These are phyloP conservation scores for Conchocele bisecta DNA, from an alignment of 2,888 invertebrate genomes.

Conservation along the genomic window DNA sequence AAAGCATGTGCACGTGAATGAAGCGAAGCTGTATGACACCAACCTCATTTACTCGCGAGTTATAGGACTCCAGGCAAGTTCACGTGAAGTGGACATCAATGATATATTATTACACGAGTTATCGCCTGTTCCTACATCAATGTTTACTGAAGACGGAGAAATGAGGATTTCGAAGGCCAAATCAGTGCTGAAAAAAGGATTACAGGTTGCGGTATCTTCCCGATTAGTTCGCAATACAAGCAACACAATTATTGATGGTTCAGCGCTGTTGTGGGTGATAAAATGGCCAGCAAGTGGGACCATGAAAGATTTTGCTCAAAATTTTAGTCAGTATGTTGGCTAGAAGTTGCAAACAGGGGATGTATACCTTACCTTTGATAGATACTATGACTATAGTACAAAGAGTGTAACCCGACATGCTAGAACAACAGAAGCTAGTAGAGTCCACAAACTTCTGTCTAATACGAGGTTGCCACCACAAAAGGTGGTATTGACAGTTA, in stretches of 20 bases:
- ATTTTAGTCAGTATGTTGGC: too few species aligned
- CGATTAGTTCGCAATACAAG: not conserved
- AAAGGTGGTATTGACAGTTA: too few species aligned
- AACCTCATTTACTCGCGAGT: constrained; percentile 21
- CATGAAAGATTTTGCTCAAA: too few species aligned
- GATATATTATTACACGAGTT: constrained; percentile 9
- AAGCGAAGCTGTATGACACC: constrained; percentile 23
- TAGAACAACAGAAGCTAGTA: too few species aligned
- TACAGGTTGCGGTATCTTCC: not conserved
- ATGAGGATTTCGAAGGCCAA: constrained; percentile 14
- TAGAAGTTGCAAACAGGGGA: too few species aligned
- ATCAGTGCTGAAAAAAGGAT: constrained; percentile 1
- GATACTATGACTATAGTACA: too few species aligned
- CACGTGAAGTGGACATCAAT: constrained; percentile 14
- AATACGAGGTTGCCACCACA: too few species aligned
- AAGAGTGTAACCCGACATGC: too few species aligned
- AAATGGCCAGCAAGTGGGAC: not conserved
- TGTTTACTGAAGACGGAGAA: constrained; percentile 33
- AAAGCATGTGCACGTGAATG: constrained; percentile 1
- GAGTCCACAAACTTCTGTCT: too few species aligned
- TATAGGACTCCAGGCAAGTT: constrained; percentile 22
- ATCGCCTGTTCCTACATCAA: constrained; percentile 26
- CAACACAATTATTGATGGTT: not conserved
- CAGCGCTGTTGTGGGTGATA: not conserved
- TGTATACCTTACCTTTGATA: too few species aligned